These are phyloP conservation scores for Albula glossodonta DNA, from an alignment of 2,113 vertebrate genomes.

Conservation along the genomic window DNA sequence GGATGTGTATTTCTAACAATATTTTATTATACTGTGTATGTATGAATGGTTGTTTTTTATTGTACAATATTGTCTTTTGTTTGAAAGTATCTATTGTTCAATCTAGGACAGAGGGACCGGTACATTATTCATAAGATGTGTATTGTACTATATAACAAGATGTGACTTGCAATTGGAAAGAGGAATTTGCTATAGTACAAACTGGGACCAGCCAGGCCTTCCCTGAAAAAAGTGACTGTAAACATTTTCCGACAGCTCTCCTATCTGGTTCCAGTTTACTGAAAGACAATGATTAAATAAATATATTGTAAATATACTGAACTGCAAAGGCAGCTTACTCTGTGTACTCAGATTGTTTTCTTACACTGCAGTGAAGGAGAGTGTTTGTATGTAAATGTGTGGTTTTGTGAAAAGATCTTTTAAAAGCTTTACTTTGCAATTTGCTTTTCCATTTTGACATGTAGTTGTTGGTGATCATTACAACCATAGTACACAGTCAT, in stretches of 20 bases:
- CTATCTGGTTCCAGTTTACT: not conserved
- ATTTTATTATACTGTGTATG: not conserved
- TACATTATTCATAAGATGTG: no score
- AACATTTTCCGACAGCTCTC: not conserved
- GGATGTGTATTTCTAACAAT: not conserved
- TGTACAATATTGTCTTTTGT: not conserved
- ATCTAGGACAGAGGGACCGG: not conserved
- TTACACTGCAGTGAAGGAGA: not conserved
- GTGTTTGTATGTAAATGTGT: not conserved
- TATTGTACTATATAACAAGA: no score
- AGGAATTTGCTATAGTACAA: no score
- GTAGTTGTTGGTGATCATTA: no score
- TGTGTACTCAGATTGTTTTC: not conserved
- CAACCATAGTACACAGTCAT: no score
- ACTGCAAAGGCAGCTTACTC: not conserved
- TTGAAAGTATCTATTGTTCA: not conserved
- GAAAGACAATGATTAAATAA: not conserved
- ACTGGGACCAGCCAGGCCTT: not conserved
- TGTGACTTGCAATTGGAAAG: no score
- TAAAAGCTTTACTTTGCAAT: no score
- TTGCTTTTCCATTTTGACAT: no score
- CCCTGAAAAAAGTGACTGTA: not conserved
- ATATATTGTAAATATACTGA: not conserved
- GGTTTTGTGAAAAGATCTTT: not conserved
- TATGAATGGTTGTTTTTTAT: not conserved